Conservation (phyloP, 2,113 vertebrate genomes). For the Genyomyrus donnyi region DNA sequence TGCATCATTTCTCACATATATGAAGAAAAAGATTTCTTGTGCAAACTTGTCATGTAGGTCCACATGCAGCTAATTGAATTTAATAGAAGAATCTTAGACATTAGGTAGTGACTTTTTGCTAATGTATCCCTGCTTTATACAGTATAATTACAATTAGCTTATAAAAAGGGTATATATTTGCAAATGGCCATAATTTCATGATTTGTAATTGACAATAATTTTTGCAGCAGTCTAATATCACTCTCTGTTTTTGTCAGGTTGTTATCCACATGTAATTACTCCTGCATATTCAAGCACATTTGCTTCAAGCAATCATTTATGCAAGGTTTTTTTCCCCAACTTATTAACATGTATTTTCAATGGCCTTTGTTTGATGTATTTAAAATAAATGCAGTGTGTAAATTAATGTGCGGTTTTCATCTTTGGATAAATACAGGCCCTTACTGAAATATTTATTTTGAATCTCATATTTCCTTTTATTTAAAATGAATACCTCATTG, state of each 20-base stretch:
- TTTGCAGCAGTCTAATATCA: slow-evolving; percentile 5
- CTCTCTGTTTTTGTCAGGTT: neutral
- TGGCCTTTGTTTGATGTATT: slow-evolving; percentile 3
- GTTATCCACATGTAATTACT: slow-evolving; percentile 20
- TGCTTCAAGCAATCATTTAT: slow-evolving; percentile 2
- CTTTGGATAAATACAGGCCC: neutral
- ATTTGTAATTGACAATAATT: neutral
- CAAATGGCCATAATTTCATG: neutral
- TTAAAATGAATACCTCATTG: slow-evolving; percentile 3
- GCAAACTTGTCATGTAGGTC: neutral
- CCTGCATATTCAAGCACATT: slow-evolving; percentile 7
- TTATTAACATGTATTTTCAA: neutral
- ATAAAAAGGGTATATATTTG: neutral
- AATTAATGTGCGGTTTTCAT: slow-evolving; percentile 5
- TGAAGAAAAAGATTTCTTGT: neutral
- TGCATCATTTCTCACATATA: neutral
- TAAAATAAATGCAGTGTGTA: slow-evolving; percentile 12
- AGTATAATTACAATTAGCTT: slow-evolving; percentile 16
- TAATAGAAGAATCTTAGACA: neutral
- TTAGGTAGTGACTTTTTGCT: neutral
- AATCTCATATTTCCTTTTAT: slow-evolving; percentile 8
- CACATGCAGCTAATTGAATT: neutral
- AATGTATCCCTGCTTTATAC: slow-evolving; percentile 2
- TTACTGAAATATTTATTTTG: slow-evolving; percentile 15
- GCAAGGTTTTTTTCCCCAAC: neutral